Evolutionary conservation across 2,797 vertebrate species (phyloP).

Genomic region (Pygocentrus nattereri): DNA sequence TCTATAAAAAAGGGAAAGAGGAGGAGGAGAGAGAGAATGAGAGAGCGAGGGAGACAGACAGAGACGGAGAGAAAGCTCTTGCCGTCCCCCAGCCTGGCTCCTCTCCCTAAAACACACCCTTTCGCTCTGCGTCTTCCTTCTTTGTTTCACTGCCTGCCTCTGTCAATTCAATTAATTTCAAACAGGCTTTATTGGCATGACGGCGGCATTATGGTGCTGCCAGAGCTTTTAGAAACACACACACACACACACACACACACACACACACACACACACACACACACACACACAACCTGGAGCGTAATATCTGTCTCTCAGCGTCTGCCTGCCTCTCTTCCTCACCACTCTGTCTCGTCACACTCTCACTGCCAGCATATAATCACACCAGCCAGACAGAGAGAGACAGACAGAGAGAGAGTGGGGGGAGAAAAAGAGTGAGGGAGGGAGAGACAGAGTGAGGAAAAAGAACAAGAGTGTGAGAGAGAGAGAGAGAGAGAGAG

Average conservation of each 20-base stretch:
- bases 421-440: neutral
- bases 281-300: constrained; percentile 52
- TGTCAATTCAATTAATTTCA: constrained; percentile 81
- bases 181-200: constrained; percentile 77
- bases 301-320: constrained; percentile 69
- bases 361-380: constrained; percentile 69
- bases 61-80: neutral
- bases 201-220: constrained; percentile 71
- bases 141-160: constrained; percentile 72
- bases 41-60: neutral
- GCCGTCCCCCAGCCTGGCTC: constrained; percentile 21
- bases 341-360: constrained; percentile 62
- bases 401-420: constrained; percentile 7
- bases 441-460: neutral
- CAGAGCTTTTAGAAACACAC: constrained; percentile 64
- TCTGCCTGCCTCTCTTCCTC: constrained; percentile 62
- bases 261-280: constrained; percentile 52
- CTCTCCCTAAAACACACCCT: constrained; percentile 60
- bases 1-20: constrained; percentile 66
- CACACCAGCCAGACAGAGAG: constrained; percentile 64
- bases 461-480: neutral
- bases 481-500: neutral
- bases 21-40: constrained; percentile 3
- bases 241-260: constrained; percentile 50
- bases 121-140: constrained; percentile 55